phyloP scores from a whole-genome alignment of 2,797 vertebrate species.

The Pelobates cultripes region DNA sequence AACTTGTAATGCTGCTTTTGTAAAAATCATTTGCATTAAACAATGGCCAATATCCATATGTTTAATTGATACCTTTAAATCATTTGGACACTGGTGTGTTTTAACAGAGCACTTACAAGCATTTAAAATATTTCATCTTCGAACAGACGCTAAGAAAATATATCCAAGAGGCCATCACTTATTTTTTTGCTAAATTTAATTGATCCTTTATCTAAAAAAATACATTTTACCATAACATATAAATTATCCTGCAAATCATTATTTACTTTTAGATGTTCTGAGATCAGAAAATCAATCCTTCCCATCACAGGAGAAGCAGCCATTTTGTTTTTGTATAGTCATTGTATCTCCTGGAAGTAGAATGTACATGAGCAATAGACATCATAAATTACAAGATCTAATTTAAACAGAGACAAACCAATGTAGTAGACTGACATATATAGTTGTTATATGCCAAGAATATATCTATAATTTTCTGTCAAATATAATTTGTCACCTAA shows the following conservation, averaged over 20 bases:
- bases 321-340: no score
- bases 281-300: background rate
- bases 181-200: slow-evolving; percentile 19
- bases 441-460: no score
- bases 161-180: slow-evolving; percentile 16
- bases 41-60: slow-evolving; percentile 19
- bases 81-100: background rate
- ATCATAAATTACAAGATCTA: no score
- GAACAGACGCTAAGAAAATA: slow-evolving; percentile 11
- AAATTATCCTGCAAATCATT: background rate
- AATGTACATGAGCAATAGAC: no score
- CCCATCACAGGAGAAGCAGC: no score
- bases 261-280: background rate
- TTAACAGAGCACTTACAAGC: slow-evolving; percentile 38
- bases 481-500: no score
- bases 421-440: no score
- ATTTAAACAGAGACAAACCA: no score
- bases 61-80: slow-evolving; percentile 44
- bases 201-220: background rate
- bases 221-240: background rate
- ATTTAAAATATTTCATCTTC: slow-evolving; percentile 23
- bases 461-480: no score
- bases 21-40: slow-evolving; percentile 50
- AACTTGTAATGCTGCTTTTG: slow-evolving; percentile 13
- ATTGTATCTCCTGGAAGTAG: no score